Evolutionary conservation across 2,797 vertebrate species (phyloP).

Genomic region (Rhincodon typus): DNA sequence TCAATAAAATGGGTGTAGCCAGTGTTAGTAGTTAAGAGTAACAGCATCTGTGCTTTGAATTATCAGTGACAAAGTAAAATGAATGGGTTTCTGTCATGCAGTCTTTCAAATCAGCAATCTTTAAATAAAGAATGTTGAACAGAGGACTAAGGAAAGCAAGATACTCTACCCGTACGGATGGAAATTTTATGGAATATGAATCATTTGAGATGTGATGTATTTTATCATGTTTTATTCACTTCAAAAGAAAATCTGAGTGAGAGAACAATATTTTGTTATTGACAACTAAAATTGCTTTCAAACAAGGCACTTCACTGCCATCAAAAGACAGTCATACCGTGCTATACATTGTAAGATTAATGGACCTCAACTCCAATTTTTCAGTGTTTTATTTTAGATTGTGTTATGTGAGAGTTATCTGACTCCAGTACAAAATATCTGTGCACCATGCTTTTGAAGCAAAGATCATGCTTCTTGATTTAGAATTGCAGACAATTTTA

Average conservation of each 20-base stretch:
- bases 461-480: not conserved
- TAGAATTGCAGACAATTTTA: not conserved
- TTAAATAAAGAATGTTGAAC: not conserved
- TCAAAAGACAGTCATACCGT: not conserved
- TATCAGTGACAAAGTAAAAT: not conserved
- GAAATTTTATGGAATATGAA: not conserved
- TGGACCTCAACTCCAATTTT: conserved; percentile 1
- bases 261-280: conserved; percentile 10
- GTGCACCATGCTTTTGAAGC: not conserved
- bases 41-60: not conserved
- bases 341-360: not conserved
- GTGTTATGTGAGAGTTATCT: not conserved
- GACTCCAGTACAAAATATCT: not conserved
- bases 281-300: not conserved
- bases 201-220: not conserved
- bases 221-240: not conserved
- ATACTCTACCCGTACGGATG: not conserved
- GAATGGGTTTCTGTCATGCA: not conserved
- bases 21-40: not conserved
- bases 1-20: not conserved
- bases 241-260: not conserved
- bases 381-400: not conserved
- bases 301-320: not conserved
- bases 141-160: not conserved
- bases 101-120: not conserved